Evolutionary conservation across 2,888 invertebrate species (phyloP), one percentile per base, ranked within the genome.

Genomic region (Muschampia staudingeri): DNA sequence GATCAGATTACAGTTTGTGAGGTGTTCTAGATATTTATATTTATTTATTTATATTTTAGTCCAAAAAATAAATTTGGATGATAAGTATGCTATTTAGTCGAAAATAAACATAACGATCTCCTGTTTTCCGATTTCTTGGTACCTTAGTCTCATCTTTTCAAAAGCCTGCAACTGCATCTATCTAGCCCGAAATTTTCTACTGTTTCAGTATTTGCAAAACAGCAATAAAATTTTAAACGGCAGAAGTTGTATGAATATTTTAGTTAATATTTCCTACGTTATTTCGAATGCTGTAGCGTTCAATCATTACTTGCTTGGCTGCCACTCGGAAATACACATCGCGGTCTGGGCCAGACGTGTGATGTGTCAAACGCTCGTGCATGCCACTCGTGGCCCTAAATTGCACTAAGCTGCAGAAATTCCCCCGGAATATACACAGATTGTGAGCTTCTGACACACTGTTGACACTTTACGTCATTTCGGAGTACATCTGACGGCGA

Each of bases 221-320:
- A 44, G 12, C 8, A 44, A 44, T 44, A 44, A 44, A 44, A 44
- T 11, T 2, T 2, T 44, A n/a, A n/a, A 2, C n/a, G n/a, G 0
- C 16, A 16, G 19, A 56, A 56, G 9, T 25, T n/a, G 71, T 71
- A 25, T 11, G n/a, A 42, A 19, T 71, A 71, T 44, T 71, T 71
- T 71, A 42, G 6, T 42, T 25, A 40, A 42, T 40, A 76, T 76
- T 76, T 76, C 76, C 76, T 65, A 65, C 4, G 65, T 14, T 34
- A 34, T 72, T 56, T 56, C 19, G 56, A 19, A 56, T 56, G 56
- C 30, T 2, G 73, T 25, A 52, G 69, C 69, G 80, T 30, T 65
- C 81, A 77, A 81, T 81, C 76, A 80, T 70, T 76, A 72, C 76
- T 81, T 72, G 65, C 71, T 81, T 77, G 71, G 48, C 19, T 81